These are phyloP conservation scores for Taenioides sp. DNA, from an alignment of 2,797 vertebrate genomes.

Conservation along the genomic window DNA sequence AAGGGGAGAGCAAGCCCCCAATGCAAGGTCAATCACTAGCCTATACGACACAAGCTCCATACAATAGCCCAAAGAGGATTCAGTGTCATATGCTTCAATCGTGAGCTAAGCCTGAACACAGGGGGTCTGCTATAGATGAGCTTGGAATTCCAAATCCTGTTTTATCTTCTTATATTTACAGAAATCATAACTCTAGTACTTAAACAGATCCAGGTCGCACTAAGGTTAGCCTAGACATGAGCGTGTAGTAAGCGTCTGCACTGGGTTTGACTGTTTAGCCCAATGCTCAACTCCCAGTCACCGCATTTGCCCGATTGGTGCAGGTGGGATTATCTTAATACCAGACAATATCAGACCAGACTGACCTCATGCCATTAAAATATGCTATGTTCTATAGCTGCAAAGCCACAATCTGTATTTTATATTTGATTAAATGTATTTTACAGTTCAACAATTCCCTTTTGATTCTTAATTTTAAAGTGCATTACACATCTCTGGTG, in stretches of 20 bases:
- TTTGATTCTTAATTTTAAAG: background rate
- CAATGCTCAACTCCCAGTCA: background rate
- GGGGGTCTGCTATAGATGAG: conserved; percentile 60
- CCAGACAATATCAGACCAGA: background rate
- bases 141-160: conserved; percentile 63
- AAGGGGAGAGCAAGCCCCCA: conserved; percentile 39
- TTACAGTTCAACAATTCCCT: too few relatives aligned
- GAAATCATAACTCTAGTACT: conserved; percentile 57
- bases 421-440: too few relatives aligned
- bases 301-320: background rate
- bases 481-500: background rate
- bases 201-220: conserved; percentile 53
- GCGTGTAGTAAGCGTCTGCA: conserved; percentile 10
- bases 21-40: conserved; percentile 37
- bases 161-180: conserved; percentile 69
- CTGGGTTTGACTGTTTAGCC: background rate
- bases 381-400: background rate
- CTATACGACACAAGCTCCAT: conserved; percentile 20
- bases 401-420: background rate
- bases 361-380: background rate
- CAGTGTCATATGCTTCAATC: conserved; percentile 75
- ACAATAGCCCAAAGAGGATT: conserved; percentile 72
- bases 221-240: conserved; percentile 44
- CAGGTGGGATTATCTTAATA: conserved; percentile 3
- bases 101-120: conserved; percentile 59